Conservation (phyloP, 1,140 invertebrate species). For the Apis cerana region DNA sequence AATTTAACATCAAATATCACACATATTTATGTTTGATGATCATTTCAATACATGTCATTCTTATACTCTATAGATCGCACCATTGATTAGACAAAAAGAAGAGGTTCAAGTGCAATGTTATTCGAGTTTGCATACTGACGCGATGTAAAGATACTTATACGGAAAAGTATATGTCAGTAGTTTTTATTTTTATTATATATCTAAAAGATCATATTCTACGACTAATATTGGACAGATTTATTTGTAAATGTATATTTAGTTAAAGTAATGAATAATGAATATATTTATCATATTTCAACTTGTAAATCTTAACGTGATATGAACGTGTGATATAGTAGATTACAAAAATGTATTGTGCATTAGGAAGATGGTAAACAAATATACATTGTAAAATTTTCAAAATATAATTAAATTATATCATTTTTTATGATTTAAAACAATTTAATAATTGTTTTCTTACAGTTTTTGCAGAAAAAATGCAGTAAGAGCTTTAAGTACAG, state of each 20-base stretch:
- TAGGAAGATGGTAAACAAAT: conserved; percentile 70
- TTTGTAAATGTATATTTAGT: conserved; percentile 13
- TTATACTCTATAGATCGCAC: not conserved
- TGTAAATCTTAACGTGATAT: conserved; percentile 14
- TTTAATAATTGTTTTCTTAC: conserved; percentile 20
- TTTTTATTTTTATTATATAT: conserved; percentile 13
- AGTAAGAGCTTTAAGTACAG: conserved; percentile 83
- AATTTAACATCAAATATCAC: not conserved
- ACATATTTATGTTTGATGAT: conserved; percentile 1
- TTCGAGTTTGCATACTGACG: conserved; percentile 8
- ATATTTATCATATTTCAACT: conserved; percentile 22
- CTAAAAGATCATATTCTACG: conserved; percentile 1
- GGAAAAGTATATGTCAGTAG: not conserved
- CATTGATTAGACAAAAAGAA: conserved; percentile 44
- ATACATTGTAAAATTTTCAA: not conserved
- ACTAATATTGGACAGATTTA: not conserved
- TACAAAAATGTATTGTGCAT: conserved; percentile 69
- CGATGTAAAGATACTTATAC: not conserved
- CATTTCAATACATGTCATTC: no score
- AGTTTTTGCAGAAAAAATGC: conserved; percentile 74
- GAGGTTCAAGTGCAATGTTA: conserved; percentile 49
- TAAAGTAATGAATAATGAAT: conserved; percentile 19
- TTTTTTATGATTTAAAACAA: not conserved
- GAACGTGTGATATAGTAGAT: conserved; percentile 18
- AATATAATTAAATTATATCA: not conserved